These are phyloP conservation scores for Pseudocheirus occidentalis DNA, from an alignment of 2,797 vertebrate genomes.

Conservation along the genomic window DNA sequence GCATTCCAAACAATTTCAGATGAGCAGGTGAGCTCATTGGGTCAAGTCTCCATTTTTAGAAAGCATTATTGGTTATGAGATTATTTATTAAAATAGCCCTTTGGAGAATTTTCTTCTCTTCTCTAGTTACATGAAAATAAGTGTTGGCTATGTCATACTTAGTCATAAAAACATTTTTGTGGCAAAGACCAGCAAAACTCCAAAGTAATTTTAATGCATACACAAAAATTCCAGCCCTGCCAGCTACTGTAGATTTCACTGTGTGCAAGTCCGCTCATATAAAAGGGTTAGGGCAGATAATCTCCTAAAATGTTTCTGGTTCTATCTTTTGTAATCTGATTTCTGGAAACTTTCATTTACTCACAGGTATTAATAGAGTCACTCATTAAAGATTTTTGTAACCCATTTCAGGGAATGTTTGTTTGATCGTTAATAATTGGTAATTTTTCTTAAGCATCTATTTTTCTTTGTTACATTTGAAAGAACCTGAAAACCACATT, in stretches of 20 bases:
- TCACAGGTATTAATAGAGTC: slow-evolving; percentile 16
- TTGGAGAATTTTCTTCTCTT: neutral
- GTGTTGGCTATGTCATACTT: neutral
- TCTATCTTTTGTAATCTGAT: neutral
- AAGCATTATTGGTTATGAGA: neutral
- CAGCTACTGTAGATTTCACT: neutral
- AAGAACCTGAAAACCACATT: slow-evolving; percentile 1
- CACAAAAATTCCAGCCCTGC: neutral
- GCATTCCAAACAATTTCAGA: slow-evolving; percentile 99
- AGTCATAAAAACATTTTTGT: neutral
- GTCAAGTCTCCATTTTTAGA: neutral
- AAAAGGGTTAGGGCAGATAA: neutral
- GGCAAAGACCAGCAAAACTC: neutral
- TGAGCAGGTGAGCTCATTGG: slow-evolving; percentile 88
- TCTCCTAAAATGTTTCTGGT: neutral
- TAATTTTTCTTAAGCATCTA: slow-evolving; percentile 27
- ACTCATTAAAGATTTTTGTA: neutral
- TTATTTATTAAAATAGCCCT: neutral
- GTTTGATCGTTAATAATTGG: neutral
- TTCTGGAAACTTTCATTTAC: slow-evolving; percentile 42
- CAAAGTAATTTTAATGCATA: neutral
- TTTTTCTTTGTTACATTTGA: slow-evolving; percentile 6
- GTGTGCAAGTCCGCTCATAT: no score
- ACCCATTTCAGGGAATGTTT: slow-evolving; percentile 1
- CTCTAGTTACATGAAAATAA: neutral